These are phyloP conservation scores for Halocaridina rubra DNA, from an alignment of 2,888 invertebrate species.

Conservation along the genomic window DNA sequence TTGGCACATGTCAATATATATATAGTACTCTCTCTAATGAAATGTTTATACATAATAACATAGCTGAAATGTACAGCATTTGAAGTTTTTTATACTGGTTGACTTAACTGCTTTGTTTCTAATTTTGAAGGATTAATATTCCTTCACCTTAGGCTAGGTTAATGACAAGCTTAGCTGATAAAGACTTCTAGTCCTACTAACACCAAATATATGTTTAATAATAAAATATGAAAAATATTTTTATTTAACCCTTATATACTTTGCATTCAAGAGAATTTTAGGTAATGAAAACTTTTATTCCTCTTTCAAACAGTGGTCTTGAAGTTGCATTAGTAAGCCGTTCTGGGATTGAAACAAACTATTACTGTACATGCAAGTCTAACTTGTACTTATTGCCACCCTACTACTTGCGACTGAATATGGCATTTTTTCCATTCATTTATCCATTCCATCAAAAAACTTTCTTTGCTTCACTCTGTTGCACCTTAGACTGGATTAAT, in stretches of 20 bases:
- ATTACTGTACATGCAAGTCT: neutral
- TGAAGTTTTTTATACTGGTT: constrained; percentile 30
- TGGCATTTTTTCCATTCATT: too few relatives aligned
- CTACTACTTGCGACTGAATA: too few relatives aligned
- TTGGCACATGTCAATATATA: too few relatives aligned
- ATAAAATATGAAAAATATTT: constrained; percentile 22
- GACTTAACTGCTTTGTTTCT: constrained; percentile 24
- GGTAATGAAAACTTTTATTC: too few relatives aligned
- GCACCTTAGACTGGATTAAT: too few relatives aligned
- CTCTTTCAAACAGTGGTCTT: too few relatives aligned
- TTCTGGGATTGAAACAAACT: neutral
- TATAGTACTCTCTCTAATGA: too few relatives aligned
- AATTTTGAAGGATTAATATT: neutral
- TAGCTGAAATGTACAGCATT: constrained; percentile 24
- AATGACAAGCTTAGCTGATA: constrained; percentile 56
- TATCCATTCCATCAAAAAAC: too few relatives aligned
- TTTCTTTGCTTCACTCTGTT: too few relatives aligned
- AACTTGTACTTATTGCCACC: neutral
- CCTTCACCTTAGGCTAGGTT: constrained; percentile 41
- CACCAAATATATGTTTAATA: constrained; percentile 57
- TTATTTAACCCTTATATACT: neutral
- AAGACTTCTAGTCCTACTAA: constrained; percentile 58
- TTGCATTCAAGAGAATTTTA: too few relatives aligned
- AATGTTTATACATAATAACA: too few relatives aligned
- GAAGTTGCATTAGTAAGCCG: neutral